Percentiles rank a stretch among this genome's conserved stretches.
Conservation (phyloP, 35 echinoderm and acorn worm species). For the Hemicentrotus pulcherrimus region DNA sequence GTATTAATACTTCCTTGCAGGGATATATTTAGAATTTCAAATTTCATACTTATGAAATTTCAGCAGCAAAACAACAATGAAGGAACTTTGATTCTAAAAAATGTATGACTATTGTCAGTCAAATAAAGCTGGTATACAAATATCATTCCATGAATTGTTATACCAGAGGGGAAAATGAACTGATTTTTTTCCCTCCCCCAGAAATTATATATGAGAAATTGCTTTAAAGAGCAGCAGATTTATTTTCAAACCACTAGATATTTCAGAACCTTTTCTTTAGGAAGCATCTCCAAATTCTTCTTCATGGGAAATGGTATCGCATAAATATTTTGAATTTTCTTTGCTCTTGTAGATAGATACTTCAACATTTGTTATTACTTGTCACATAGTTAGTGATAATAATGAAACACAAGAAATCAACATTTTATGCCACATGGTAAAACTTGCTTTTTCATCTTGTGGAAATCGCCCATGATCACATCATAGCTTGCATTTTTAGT, state of each 20-base stretch:
- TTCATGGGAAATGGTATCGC: background rate
- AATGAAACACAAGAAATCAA: background rate
- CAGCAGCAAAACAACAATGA: background rate
- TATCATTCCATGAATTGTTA: background rate
- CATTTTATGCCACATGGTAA: background rate
- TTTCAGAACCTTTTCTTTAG: too few species aligned
- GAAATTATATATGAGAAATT: too few species aligned
- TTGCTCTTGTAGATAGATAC: background rate
- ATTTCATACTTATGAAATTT: background rate
- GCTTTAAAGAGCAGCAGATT: too few species aligned
- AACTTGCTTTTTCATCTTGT: background rate
- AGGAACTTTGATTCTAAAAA: too few species aligned
- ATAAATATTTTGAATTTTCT: background rate
- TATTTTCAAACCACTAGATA: too few species aligned
- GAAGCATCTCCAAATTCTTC: too few species aligned
- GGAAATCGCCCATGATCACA: background rate
- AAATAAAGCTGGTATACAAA: too few species aligned
- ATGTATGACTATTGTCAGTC: too few species aligned
- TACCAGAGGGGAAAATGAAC: background rate
- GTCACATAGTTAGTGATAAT: background rate
- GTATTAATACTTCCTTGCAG: background rate
- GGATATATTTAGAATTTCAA: background rate
- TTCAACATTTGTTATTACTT: background rate
- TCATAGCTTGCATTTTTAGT: background rate
- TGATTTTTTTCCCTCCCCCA: too few species aligned